Base-by-base conservation (phyloP, 2,888 invertebrate genomes). In the Agriopis marginaria region DNA sequence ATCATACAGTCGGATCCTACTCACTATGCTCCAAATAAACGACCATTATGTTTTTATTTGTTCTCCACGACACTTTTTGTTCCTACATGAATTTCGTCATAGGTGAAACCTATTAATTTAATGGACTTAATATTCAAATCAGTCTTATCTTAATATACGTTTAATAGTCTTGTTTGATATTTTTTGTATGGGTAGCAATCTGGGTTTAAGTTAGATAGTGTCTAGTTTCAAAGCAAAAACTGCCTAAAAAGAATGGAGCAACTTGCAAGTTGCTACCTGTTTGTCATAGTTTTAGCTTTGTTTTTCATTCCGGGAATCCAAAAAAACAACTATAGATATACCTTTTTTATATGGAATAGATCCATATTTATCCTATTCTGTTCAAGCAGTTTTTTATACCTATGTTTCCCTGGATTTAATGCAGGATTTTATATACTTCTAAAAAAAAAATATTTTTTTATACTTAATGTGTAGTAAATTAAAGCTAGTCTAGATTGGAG, bases 81-180 rank as follows among this genome's bases (percentile, higher is more conserved):
- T 42, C 40, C 23, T 45, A 42, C 23, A 61, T 23, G 53, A 14
- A 17, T 62, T 56, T 55, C 45, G 50, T 66, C 44, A 54, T 53
- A 65, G 53, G 68, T 58, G 51, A 32, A 44, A 66, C 45, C 62
- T 63, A 67, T 74, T 69, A 74, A 17, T 42, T 12, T 70, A 68
- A 72, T 72, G 47, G 61, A 10, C 51, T 50, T 63, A 70, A 59
- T 71, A 74, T 74, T 71, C 50, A 51, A 71, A 71, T 71, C 11
- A 64, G 54, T 40, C n/a, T n/a, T 39, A 32, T 32, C 32, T 32
- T 3, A 32, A 32, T 32, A 59, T 55, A 68, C 56, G 69, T 49
- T 23, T 40, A 23, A 55, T 9, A 23, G 50, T 63, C 56, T 66
- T 11, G 32, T 49, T 51, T 63, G 51, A 14, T 47, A 39, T 51